A percentile compares a stretch with the other conserved stretches of the same genome.
Evolutionary conservation across 2,113 vertebrate species (phyloP).

Genomic region (Tetrax tetrax): DNA sequence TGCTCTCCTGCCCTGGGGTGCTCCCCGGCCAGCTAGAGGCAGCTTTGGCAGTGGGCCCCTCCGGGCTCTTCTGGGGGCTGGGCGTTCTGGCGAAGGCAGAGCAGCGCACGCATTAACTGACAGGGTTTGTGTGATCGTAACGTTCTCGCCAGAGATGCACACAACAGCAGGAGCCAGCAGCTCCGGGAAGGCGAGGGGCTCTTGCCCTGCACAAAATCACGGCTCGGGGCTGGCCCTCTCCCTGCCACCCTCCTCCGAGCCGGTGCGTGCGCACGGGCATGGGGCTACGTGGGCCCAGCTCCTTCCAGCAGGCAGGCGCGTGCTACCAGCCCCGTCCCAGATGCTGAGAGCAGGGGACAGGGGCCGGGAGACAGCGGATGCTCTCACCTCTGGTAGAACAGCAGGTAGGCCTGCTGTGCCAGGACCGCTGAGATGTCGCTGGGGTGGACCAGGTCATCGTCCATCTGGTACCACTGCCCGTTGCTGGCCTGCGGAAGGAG

Average conservation of each 20-base stretch:
- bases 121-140: rapidly evolving
- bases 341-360: background rate
- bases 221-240: background rate
- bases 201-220: background rate
- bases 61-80: conserved; percentile 78
- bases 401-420: conserved; percentile 95
- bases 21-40: no score
- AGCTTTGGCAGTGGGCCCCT: conserved; percentile 69
- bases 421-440: conserved; percentile 96
- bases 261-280: rapidly evolving
- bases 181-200: background rate
- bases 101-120: rapidly evolving
- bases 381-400: conserved; percentile 92
- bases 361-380: rapidly evolving
- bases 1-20: no score
- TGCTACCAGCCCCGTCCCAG: background rate
- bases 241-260: background rate
- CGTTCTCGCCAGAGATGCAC: rapidly evolving
- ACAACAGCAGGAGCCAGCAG: background rate
- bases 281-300: background rate
- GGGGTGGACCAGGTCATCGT: conserved; percentile 88
- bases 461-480: conserved; percentile 99
- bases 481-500: conserved; percentile 85
- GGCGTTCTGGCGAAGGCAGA: conserved; percentile 78
- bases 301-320: background rate